Evolutionary conservation across 2,888 invertebrate genomes (phyloP).

Genomic region (Auanema freiburgensis): DNA sequence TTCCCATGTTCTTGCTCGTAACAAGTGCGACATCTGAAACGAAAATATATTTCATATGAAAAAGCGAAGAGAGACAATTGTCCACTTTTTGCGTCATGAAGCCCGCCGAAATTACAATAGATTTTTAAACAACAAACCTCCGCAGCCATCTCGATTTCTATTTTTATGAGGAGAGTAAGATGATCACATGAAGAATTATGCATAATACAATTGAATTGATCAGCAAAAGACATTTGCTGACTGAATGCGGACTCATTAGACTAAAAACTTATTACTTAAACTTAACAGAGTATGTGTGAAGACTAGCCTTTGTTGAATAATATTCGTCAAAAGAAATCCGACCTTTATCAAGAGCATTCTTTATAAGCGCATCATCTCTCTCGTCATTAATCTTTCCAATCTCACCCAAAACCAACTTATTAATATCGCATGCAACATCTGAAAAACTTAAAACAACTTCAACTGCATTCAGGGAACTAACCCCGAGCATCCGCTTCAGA

Average conservation of each 20-base stretch:
- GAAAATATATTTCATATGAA: background rate
- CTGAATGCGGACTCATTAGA: too few relatives aligned
- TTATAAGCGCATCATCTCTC: conserved; percentile 11
- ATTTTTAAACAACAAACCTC: conserved; percentile 28
- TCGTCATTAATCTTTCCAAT: conserved; percentile 11
- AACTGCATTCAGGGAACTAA: conserved; percentile 1
- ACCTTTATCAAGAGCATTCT: background rate
- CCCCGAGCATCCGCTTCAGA: too few relatives aligned
- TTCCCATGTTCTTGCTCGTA: conserved; percentile 54
- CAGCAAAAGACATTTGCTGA: conserved; percentile 10
- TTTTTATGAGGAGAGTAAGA: conserved; percentile 38
- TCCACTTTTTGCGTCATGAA: background rate
- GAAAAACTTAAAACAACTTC: background rate
- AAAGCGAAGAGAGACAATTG: background rate
- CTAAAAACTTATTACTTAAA: background rate
- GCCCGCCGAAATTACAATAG: background rate
- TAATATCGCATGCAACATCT: conserved; percentile 6
- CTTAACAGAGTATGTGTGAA: conserved; percentile 3
- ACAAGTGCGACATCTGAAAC: conserved; percentile 46
- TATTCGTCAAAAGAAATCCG: conserved; percentile 3
- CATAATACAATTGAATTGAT: conserved; percentile 19
- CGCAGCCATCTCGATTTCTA: conserved; percentile 50
- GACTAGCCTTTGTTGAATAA: conserved; percentile 1
- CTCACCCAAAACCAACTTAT: conserved; percentile 5
- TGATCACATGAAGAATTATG: conserved; percentile 28